Base-by-base conservation (phyloP, 2,888 invertebrate species). In the Omphaloscelis lunosa region DNA sequence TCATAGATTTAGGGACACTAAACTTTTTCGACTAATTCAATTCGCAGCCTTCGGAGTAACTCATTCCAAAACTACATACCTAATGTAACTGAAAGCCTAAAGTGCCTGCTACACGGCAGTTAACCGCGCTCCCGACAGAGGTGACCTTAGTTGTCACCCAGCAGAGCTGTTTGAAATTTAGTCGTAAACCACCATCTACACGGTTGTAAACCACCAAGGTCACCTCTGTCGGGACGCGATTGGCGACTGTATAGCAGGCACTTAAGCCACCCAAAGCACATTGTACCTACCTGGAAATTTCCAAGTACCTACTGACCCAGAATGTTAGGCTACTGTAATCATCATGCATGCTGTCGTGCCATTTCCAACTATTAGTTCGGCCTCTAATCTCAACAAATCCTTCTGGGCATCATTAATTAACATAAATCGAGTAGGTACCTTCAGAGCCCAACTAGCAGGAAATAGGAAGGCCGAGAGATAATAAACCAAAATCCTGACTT, bases 401-500 rank as follows among this genome's bases (percentile, higher is more conserved):
- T 39, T 34, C 23, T 80, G 34, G 39, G 56, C n/a, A 39, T 29
- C 39, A 71, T 15, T 78, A 48, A 62, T 77, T 78, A 71, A 71
- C 61, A 48, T 63, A 79, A 71, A 63, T 62, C 62, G n/a, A 48
- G 27, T 77, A 69, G 15, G 5, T 65, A 72, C 45, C n/a, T 80
- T 1, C 17, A 61, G 9, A 72, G 61, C 23, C 61, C 12, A 20
- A 41, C 58, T 59, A 58, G 63, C 45, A 23, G 9, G 58, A 70
- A 69, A 77, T 77, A 56, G 45, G 53, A 58, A 58, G 2, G 15
- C 56, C 29, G 17, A 41, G n/a, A 66, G 80, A 73, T 45, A 65
- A 53, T 56, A 80, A 74, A 75, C 27, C 58, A 69, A 59, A 75
- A 68, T 58, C 58, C 41, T 34, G 51, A 75, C 20, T 62, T 79